These are phyloP conservation scores for Chaenodraco wilsoni DNA, from an alignment of 2,797 vertebrate genomes.

Conservation along the genomic window DNA sequence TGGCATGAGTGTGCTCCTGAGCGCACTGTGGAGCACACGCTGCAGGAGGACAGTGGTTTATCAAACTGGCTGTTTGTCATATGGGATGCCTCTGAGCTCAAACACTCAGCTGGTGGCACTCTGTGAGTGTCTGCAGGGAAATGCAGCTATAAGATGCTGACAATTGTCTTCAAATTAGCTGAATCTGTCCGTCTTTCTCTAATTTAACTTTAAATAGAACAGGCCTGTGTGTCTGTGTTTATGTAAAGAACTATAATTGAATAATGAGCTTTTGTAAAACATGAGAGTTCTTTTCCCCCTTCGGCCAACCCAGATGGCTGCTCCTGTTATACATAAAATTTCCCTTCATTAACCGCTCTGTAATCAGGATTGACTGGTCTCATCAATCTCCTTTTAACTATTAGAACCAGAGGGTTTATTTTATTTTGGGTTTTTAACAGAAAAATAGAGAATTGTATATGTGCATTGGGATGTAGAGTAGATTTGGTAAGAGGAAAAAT, in stretches of 20 bases:
- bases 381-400: conserved; percentile 42
- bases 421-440: background rate
- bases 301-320: conserved; percentile 22
- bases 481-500: background rate
- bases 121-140: background rate
- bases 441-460: background rate
- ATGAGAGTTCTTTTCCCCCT: conserved; percentile 6
- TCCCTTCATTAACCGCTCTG: conserved; percentile 27
- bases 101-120: conserved; percentile 26
- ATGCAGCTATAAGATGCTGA: background rate
- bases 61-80: conserved; percentile 46
- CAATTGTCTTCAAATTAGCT: conserved; percentile 7
- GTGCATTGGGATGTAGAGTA: background rate
- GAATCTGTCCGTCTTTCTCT: background rate
- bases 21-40: conserved; percentile 65
- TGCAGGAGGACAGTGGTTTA: conserved; percentile 73
- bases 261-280: conserved; percentile 16
- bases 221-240: background rate
- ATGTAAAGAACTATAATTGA: conserved; percentile 4
- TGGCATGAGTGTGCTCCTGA: conserved; percentile 79
- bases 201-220: background rate
- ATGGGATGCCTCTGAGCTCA: conserved; percentile 37
- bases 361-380: conserved; percentile 42
- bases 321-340: conserved; percentile 32
- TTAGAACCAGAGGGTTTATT: background rate